Evolutionary conservation across 2,797 vertebrate species (phyloP).

Genomic region (Hippopotamyrus pictus): DNA sequence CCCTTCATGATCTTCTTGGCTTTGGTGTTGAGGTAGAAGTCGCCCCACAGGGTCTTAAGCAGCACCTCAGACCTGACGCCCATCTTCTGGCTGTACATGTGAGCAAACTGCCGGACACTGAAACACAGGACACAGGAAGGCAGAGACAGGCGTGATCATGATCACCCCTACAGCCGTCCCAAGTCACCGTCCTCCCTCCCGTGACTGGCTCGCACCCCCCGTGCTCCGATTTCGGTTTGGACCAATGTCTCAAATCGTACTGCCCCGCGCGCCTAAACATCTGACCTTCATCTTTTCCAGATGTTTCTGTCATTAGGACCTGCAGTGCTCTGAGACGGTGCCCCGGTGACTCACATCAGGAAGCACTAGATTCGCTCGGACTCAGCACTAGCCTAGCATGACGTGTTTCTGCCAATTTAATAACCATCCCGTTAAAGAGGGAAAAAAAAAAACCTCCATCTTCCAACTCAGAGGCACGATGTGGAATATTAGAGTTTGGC

Average conservation of each 20-base stretch:
- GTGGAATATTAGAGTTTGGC: neutral
- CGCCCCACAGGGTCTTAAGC: constrained; percentile 90
- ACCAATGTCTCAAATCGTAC: neutral
- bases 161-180: neutral
- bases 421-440: neutral
- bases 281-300: constrained; percentile 20
- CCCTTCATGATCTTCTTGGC: constrained; percentile 92
- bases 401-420: neutral
- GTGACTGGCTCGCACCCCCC: neutral
- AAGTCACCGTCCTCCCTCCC: neutral
- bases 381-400: neutral
- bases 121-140: constrained; percentile 25
- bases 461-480: neutral
- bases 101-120: constrained; percentile 85
- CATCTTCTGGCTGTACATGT: constrained; percentile 85
- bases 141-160: neutral
- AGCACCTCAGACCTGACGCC: constrained; percentile 76
- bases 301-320: constrained; percentile 12
- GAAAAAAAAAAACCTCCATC: neutral
- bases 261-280: neutral
- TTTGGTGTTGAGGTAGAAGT: constrained; percentile 87
- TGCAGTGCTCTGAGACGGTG: neutral
- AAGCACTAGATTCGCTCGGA: neutral
- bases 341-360: neutral
- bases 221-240: neutral